A percentile compares a stretch with the other conserved stretches of the same genome.
phyloP scores from a whole-genome alignment of 53 echinoderm and acorn worm species.

The Mesocentrotus franciscanus region DNA sequence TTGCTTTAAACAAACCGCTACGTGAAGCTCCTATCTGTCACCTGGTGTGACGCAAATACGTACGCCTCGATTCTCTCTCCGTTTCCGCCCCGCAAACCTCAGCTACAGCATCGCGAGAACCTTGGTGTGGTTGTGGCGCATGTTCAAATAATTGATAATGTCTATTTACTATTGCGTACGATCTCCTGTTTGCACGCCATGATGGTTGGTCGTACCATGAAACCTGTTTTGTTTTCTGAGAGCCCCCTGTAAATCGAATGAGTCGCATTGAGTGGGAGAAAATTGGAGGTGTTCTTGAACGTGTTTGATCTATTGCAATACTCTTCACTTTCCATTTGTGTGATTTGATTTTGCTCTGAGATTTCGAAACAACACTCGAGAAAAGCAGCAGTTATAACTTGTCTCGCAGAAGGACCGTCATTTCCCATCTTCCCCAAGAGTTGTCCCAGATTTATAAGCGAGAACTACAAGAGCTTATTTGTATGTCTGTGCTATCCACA shows the following conservation, averaged over 20 bases:
- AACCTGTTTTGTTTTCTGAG: constrained; percentile 36
- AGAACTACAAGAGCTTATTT: not conserved
- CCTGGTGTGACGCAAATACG: constrained; percentile 25
- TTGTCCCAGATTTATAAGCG: not conserved
- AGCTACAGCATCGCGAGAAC: not conserved
- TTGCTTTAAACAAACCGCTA: constrained; percentile 11
- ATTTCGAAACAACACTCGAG: constrained; percentile 44
- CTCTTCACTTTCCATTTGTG: constrained; percentile 36
- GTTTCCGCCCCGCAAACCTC: not conserved
- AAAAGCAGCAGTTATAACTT: not conserved
- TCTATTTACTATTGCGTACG: constrained; percentile 39
- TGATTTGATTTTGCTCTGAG: constrained; percentile 2
- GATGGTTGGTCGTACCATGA: not conserved
- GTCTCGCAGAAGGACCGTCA: not conserved
- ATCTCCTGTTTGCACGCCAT: constrained; percentile 30
- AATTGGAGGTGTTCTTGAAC: constrained; percentile 49
- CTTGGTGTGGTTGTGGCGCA: not conserved
- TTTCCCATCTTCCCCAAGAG: not conserved
- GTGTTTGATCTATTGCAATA: constrained; percentile 51
- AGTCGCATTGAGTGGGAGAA: not conserved
- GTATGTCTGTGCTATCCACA: not conserved
- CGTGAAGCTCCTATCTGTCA: not conserved
- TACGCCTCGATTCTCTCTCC: not conserved
- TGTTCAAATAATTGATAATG: constrained; percentile 64
- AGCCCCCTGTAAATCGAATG: constrained; percentile 50